Conservation (phyloP, 2,888 invertebrate genomes). For the Tubulanus polymorphus region DNA sequence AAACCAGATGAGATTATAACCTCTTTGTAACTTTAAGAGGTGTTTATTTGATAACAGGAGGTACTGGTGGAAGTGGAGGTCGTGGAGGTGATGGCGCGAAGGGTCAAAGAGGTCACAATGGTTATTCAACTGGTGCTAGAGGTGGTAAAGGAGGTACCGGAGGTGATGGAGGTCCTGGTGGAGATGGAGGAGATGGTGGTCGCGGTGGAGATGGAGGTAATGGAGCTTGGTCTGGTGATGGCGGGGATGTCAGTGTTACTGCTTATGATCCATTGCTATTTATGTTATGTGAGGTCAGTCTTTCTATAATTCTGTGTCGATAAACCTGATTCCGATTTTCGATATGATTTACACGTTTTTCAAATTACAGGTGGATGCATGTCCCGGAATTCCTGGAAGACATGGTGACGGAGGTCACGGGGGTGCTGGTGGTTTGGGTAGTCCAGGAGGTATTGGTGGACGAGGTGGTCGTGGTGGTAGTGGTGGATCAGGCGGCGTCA, state of each 20-base stretch:
- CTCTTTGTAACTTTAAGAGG: too few relatives aligned
- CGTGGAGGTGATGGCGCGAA: constrained; percentile 5
- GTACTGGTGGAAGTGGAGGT: constrained; percentile 10
- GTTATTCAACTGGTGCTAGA: constrained; percentile 5
- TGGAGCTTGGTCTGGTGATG: background rate
- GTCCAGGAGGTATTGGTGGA: background rate
- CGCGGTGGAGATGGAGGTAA: constrained; percentile 9
- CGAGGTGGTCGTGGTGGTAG: constrained; percentile 3
- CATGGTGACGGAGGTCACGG: background rate
- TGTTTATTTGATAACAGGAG: constrained; percentile 4
- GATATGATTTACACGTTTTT: background rate
- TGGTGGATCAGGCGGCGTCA: background rate
- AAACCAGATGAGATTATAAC: too few relatives aligned
- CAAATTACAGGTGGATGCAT: background rate
- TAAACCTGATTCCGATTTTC: background rate
- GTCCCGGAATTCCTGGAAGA: constrained; percentile 4
- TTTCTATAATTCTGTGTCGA: background rate
- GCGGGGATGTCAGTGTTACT: constrained; percentile 9
- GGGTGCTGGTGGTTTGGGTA: background rate
- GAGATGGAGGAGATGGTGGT: background rate
- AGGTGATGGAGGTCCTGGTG: constrained; percentile 12
- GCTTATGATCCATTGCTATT: background rate
- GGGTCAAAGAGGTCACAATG: background rate
- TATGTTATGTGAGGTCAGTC: background rate
- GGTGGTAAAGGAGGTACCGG: constrained; percentile 9